Evolutionary conservation across 2,113 vertebrate genomes (phyloP).

Genomic region (Callaeas wilsoni): DNA sequence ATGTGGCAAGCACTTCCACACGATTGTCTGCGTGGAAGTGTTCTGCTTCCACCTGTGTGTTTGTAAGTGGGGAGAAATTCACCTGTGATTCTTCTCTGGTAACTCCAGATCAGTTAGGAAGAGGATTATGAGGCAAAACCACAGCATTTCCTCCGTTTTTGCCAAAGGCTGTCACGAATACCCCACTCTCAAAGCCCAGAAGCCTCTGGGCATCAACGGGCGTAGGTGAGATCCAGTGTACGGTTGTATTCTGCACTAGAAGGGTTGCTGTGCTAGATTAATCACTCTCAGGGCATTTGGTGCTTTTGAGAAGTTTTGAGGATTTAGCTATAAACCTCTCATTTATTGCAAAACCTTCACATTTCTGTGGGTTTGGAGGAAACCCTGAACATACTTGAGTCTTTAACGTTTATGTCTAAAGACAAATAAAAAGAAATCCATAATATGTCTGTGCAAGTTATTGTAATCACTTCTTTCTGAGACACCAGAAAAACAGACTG

Average conservation of each 20-base stretch:
- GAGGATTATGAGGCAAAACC: neutral
- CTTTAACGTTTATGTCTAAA: neutral
- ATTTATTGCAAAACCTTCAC: neutral
- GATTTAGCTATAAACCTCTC: neutral
- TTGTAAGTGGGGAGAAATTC: neutral
- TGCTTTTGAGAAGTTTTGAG: neutral
- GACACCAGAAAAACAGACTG: neutral
- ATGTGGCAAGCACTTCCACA: neutral
- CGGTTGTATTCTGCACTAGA: neutral
- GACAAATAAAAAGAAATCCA: conserved; percentile 9
- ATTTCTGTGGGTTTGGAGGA: neutral
- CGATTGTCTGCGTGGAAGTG: neutral
- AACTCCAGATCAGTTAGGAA: neutral
- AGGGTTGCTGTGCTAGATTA: neutral
- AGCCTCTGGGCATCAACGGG: neutral
- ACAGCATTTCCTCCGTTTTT: neutral
- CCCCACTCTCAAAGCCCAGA: neutral
- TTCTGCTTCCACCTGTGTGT: neutral
- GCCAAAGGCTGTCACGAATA: neutral
- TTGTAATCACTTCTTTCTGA: neutral
- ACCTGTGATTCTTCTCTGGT: neutral
- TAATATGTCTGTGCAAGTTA: conserved; percentile 5
- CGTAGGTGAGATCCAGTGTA: neutral
- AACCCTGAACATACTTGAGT: neutral
- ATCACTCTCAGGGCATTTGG: neutral